Base-by-base conservation (phyloP, 2,888 invertebrate species). In the Sepiola atlantica region DNA sequence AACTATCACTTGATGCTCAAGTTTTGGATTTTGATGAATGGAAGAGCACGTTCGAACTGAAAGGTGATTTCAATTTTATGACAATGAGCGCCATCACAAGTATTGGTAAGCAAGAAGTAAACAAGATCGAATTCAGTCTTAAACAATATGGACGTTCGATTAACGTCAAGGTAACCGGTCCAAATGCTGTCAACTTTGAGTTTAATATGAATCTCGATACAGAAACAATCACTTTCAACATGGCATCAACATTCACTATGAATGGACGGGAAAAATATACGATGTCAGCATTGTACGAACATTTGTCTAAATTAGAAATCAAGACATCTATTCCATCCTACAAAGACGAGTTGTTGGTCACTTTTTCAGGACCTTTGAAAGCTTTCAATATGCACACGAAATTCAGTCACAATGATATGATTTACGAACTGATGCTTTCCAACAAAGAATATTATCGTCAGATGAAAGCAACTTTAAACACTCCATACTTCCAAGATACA, bases 401-500 rank as follows among this genome's bases (percentile, higher is more conserved):
- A 14, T 77, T 77, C 77, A 77, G 16, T 77, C 77, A 77, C 32
- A 77, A 77, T 77, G 32, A 77, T 77, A 12, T 12, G 16, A n/a
- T 77, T n/a, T 77, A 32, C 77, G 77, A 77, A 77, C 32, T 77
- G 14, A 32, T 77, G n/a, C 77, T 77, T 77, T 77, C 57, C 77
- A 77, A 77, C n/a, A 77, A 77, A 77, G n/a, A 77, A 77, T 77
- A 77, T 77, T 77, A 32, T 77, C 77, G 77, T 77, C 77, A 77
- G 32, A 4, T 77, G 77, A n/a, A 77, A n/a, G 77, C 16, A 77
- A 32, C 32, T 77, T 18, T 77, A 24, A 77, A 77, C 77, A 77
- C 77, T 18, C 77, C 77, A 77, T 77, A 77, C n/a, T 77, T 77
- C 77, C n/a, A 77, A 77, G 77, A 77, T 77, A 77, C n/a, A 77